phyloP scores from a whole-genome alignment of 1,140 invertebrate genomes.

The Holotrichia oblita region DNA sequence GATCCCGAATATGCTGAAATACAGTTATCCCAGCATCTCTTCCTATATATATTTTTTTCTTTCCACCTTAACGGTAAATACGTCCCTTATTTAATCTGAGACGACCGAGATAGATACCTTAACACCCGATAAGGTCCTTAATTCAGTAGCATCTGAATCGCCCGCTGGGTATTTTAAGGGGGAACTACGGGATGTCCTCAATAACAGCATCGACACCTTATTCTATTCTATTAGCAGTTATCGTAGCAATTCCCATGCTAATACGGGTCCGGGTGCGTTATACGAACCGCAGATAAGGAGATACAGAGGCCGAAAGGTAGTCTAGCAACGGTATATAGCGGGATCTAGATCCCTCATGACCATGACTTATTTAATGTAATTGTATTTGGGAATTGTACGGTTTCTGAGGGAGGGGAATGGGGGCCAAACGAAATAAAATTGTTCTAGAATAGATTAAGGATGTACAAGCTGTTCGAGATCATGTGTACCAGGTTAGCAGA shows the following conservation, averaged over 20 bases:
- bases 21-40: too few relatives aligned
- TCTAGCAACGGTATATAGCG: not conserved
- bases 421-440: too few relatives aligned
- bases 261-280: constrained; percentile 11
- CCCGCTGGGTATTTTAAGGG: not conserved
- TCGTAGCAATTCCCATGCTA: constrained; percentile 28
- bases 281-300: constrained; percentile 15
- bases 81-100: not conserved
- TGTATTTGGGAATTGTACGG: constrained; percentile 24
- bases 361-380: constrained; percentile 31
- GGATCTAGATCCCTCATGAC: not conserved
- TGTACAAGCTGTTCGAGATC: too few relatives aligned
- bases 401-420: not conserved
- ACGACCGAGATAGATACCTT: not conserved
- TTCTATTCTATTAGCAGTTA: constrained; percentile 34
- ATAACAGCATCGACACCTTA: constrained; percentile 31
- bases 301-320: not conserved
- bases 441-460: too few relatives aligned
- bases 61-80: too few relatives aligned
- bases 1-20: too few relatives aligned
- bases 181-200: constrained; percentile 1
- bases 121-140: not conserved
- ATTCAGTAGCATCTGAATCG: not conserved
- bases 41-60: too few relatives aligned
- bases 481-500: too few relatives aligned